These are phyloP conservation scores for Chrysomallon squamiferum DNA, from an alignment of 1,140 invertebrate species.

Conservation along the genomic window DNA sequence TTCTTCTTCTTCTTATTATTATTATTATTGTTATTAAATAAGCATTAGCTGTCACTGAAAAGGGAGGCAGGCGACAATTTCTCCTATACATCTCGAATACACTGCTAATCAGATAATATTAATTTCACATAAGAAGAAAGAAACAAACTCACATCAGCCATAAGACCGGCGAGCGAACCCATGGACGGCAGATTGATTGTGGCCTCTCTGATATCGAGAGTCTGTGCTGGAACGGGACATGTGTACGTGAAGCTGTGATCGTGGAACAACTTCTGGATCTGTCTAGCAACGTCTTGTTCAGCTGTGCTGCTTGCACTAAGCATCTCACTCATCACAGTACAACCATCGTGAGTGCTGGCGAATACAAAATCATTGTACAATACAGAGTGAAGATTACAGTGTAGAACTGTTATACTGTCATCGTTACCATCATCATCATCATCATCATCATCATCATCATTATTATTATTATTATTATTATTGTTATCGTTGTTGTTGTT, in stretches of 20 bases:
- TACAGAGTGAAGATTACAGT: no score
- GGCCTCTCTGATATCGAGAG: neutral
- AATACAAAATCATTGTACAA: no score
- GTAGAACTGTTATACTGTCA: neutral
- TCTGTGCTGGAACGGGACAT: neutral
- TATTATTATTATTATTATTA: neutral
- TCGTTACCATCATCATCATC: neutral
- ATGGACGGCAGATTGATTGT: neutral
- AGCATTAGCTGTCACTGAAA: no score
- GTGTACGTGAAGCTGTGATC: neutral
- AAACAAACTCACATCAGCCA: constrained; percentile 2
- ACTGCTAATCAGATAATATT: no score
- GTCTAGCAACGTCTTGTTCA: neutral
- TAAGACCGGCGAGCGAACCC: neutral
- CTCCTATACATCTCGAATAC: no score
- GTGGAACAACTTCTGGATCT: neutral
- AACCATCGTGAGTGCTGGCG: neutral
- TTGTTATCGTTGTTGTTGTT: neutral
- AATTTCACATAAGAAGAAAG: no score
- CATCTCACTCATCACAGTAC: neutral
- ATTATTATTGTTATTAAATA: no score
- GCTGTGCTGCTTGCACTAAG: neutral
- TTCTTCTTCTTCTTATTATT: no score
- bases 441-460: neutral
- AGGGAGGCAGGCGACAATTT: no score